Conservation (phyloP, 2,797 vertebrate genomes). For the Echeneis naucrates region DNA sequence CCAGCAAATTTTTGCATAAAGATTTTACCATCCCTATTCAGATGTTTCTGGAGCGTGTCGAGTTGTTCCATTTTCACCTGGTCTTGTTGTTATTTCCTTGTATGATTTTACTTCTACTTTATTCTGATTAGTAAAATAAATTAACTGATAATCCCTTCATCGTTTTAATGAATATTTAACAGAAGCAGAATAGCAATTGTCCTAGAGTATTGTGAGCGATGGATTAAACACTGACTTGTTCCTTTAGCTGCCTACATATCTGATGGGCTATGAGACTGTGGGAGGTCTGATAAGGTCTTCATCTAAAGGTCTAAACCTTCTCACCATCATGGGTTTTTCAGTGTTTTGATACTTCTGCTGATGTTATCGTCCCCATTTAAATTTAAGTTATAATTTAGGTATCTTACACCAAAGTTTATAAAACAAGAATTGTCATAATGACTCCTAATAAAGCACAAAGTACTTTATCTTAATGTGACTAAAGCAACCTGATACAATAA, state of each 20-base stretch:
- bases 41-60: too few relatives aligned
- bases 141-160: background rate
- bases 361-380: too few relatives aligned
- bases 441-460: too few relatives aligned
- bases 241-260: background rate
- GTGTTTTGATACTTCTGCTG: too few relatives aligned
- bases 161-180: conserved; percentile 32
- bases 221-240: background rate
- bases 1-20: conserved; percentile 18
- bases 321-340: too few relatives aligned
- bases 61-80: too few relatives aligned
- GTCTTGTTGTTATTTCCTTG: too few relatives aligned
- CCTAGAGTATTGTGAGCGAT: background rate
- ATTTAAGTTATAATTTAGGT: too few relatives aligned
- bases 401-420: too few relatives aligned
- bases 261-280: background rate
- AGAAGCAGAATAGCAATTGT: background rate
- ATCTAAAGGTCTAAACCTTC: background rate
- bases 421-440: too few relatives aligned
- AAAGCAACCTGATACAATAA: background rate
- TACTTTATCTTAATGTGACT: background rate
- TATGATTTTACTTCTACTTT: too few relatives aligned
- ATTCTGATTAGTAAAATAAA: too few relatives aligned
- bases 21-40: conserved; percentile 8
- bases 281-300: background rate